Base-by-base conservation (phyloP, 2,113 vertebrate species). In the Onychostoma macrolepis region DNA sequence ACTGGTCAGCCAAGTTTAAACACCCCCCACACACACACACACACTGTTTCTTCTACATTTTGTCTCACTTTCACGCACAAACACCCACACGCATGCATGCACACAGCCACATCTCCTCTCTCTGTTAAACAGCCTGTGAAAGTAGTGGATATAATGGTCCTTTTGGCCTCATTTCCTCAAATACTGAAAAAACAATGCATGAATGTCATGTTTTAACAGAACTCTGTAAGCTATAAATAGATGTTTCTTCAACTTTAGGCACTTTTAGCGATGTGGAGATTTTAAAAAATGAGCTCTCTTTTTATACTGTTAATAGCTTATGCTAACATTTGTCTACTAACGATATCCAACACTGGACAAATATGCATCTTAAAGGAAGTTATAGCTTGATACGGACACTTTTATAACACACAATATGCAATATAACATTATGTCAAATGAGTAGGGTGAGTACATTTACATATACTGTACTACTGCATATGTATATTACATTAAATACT, bases 81-180 rank as follows among this genome's bases (percentile, higher is more conserved):
- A 71, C 45, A 79, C 50, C 36, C 72, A 30, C 71, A 76, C 11
- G 17, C 56, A 77, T 77, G 56, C 56, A 63, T 76, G 26, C 72
- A 76, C 86, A 67, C 26, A 65, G 67, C 30, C 67, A 72, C 80
- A 82, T 79, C 90, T 89, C 81, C 84, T 63, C 43, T 74, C 38
- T 71, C 72, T 84, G 84, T 86, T 86, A 63, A 89, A 89, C 82
- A 87, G 86, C 63, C 88, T 89, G 86, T 89, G 85, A 89, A 89
- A 86, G 79, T 56, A 83, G 84, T 83, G 83, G 72, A 82, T 83
- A 74, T 89, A 87, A 89, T 87, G 86, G 72, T 80, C 76, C 81
- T 87, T 80, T 87, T 87, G 85, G 88, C 85, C 83, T 89, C 85
- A 87, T 89, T 89, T 89, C 85, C 88, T 89, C 80, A 78, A 33